Conservation (phyloP, 2,113 vertebrate genomes). For the Pomatorhinus ruficollis region DNA sequence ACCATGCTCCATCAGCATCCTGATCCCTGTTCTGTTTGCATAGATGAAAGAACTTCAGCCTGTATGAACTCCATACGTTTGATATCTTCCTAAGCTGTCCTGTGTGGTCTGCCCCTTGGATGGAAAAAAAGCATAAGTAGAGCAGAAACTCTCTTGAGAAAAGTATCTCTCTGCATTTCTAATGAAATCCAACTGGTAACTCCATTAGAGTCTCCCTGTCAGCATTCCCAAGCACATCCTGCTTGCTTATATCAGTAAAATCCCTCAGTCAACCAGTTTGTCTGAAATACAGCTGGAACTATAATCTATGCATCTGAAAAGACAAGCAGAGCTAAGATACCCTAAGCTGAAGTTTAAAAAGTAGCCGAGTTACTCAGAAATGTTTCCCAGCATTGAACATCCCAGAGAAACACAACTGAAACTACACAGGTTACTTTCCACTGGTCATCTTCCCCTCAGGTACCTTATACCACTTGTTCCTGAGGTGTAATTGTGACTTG, state of each 20-base stretch:
- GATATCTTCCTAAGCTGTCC: not conserved
- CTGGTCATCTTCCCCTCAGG: not conserved
- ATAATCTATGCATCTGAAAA: not conserved
- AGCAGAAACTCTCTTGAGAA: not conserved
- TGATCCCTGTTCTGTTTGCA: not conserved
- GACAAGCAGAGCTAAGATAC: not conserved
- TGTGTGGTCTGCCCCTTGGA: not conserved
- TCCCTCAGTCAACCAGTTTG: not conserved
- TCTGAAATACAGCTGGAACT: not conserved
- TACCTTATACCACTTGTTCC: fast-evolving
- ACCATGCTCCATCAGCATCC: not conserved
- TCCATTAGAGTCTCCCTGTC: not conserved
- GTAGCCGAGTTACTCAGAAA: not conserved
- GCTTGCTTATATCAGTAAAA: not conserved
- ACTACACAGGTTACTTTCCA: not conserved
- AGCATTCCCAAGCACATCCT: not conserved
- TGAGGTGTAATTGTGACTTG: not conserved
- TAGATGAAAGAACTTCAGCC: not conserved
- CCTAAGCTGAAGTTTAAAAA: not conserved
- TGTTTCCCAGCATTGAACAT: not conserved
- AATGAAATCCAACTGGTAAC: not conserved
- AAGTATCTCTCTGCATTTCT: not conserved
- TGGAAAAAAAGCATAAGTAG: fast-evolving
- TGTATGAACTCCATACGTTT: fast-evolving
- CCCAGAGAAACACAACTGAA: not conserved